Percentiles rank a stretch among this genome's conserved stretches.
Evolutionary conservation across 1,140 invertebrate genomes (phyloP).

Genomic region (Chionoecetes opilio): DNA sequence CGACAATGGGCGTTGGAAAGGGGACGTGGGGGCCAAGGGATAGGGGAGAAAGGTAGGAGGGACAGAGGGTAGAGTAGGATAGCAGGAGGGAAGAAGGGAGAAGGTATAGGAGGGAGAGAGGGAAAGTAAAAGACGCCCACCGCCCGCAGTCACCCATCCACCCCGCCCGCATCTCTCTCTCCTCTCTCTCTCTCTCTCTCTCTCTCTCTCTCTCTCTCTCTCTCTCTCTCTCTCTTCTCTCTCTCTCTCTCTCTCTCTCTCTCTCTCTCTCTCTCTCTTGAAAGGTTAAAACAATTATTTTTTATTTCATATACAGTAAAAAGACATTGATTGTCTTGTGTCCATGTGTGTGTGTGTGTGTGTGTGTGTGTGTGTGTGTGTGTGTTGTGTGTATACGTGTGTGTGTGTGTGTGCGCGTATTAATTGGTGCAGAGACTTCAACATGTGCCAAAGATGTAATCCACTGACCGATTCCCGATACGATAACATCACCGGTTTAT

Average conservation of each 20-base stretch:
- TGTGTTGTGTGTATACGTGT: constrained; percentile 9
- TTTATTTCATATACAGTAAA: background rate
- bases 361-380: constrained; percentile 40
- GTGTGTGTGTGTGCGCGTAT: background rate
- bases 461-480: background rate
- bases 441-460: constrained; percentile 16
- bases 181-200: constrained; percentile 45
- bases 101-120: background rate
- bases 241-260: constrained; percentile 33
- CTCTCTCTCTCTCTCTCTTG: background rate
- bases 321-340: background rate
- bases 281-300: background rate
- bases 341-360: constrained; percentile 38
- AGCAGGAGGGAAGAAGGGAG: background rate
- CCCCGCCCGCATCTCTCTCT: constrained; percentile 6
- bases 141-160: constrained; percentile 32
- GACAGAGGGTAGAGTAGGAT: background rate
- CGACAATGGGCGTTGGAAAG: constrained; percentile 41
- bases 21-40: background rate
- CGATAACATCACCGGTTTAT: background rate
- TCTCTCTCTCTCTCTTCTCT: background rate
- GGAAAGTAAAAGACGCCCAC: constrained; percentile 27
- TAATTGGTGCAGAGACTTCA: background rate
- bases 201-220: constrained; percentile 30
- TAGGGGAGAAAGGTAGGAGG: background rate